These are phyloP conservation scores for Helicolenus hilgendorfi DNA, from an alignment of 2,797 vertebrate species.

Conservation along the genomic window DNA sequence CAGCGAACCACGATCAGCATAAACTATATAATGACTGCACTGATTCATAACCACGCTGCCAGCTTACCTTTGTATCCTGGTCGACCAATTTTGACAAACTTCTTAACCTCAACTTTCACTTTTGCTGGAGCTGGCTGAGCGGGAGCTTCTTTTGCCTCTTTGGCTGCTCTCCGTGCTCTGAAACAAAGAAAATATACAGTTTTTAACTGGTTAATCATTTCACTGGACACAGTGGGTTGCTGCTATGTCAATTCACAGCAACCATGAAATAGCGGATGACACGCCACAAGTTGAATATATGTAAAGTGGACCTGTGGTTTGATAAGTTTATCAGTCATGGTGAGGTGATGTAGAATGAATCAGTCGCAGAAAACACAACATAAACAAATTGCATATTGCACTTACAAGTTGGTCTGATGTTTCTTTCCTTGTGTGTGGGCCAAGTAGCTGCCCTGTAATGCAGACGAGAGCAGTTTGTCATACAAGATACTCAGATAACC, in stretches of 20 bases:
- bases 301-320: not conserved
- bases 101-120: constrained; percentile 98
- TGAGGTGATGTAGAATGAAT: not conserved
- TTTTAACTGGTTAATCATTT: not conserved
- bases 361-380: not conserved
- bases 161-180: constrained; percentile 97
- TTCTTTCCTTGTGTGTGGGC: constrained; percentile 99
- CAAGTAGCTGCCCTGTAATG: constrained; percentile 95
- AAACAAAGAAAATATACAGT: not conserved
- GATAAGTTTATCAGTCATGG: not conserved
- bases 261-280: not conserved
- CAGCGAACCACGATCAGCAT: not conserved
- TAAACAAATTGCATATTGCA: constrained; percentile 36
- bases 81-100: constrained; percentile 98
- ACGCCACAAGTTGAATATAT: not conserved
- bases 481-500: not conserved
- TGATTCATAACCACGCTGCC: not conserved
- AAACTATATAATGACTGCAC: not conserved
- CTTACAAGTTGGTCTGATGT: constrained; percentile 99
- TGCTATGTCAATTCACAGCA: not conserved
- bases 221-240: not conserved
- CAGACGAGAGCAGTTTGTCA: constrained; percentile 7
- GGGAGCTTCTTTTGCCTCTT: constrained; percentile 98
- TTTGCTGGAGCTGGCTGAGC: constrained; percentile 98
- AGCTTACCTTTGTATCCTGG: constrained; percentile 96